A percentile compares a stretch with the other conserved stretches of the same genome.
Evolutionary conservation across 2,797 vertebrate species (phyloP).

Genomic region (Mareca penelope): DNA sequence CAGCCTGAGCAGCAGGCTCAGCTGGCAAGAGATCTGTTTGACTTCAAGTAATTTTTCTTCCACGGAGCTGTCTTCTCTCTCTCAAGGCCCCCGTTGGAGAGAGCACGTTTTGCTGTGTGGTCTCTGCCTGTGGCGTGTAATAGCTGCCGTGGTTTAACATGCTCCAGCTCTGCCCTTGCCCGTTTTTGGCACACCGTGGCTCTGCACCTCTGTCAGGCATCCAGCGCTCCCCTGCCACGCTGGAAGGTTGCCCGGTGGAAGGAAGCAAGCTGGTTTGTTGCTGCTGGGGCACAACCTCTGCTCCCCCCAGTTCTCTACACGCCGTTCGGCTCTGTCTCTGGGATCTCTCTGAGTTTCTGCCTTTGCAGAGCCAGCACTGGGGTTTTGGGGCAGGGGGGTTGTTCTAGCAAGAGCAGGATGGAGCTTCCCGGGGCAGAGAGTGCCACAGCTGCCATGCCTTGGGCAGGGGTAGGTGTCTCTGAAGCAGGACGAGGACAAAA

Average conservation of each 20-base stretch:
- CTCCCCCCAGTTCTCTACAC: neutral
- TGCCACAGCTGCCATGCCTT: neutral
- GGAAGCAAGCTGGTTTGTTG: neutral
- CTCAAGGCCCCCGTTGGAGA: neutral
- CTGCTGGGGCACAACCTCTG: neutral
- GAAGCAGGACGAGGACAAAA: neutral
- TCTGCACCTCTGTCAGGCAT: neutral
- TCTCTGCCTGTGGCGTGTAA: neutral
- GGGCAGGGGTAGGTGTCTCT: neutral
- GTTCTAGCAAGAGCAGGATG: neutral
- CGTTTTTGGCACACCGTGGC: neutral
- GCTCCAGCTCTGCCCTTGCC: neutral
- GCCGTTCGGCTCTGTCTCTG: neutral
- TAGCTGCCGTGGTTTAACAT: neutral
- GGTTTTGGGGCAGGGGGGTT: neutral
- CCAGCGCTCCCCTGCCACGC: neutral
- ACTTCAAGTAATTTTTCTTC: conserved; percentile 22
- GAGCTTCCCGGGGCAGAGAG: neutral
- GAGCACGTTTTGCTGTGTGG: neutral
- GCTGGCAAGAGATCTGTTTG: neutral
- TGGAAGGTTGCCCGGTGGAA: neutral
- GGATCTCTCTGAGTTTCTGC: neutral
- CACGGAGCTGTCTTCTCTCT: neutral
- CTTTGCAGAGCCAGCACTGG: neutral
- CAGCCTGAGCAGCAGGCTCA: neutral